These are phyloP conservation scores for Leptoteleia sp. DNA, from an alignment of 1,140 invertebrate species.

Conservation along the genomic window DNA sequence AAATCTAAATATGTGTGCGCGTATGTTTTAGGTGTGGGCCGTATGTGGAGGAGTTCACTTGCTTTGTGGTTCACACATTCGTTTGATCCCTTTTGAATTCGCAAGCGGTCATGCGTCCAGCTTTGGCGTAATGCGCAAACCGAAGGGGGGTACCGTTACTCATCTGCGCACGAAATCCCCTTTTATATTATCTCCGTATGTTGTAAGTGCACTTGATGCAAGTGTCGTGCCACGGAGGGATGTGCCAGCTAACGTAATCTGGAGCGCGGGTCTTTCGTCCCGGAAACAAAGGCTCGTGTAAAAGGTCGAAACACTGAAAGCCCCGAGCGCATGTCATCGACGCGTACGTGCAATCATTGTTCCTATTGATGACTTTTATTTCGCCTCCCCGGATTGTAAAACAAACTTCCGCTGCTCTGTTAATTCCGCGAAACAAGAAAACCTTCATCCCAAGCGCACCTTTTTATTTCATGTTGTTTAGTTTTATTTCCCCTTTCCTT, in stretches of 20 bases:
- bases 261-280: conserved; percentile 4
- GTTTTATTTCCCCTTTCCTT: no score
- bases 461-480: no score
- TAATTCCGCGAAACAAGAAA: neutral
- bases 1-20: no score
- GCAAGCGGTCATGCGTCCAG: conserved; percentile 49
- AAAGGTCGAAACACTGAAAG: conserved; percentile 23
- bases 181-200: conserved; percentile 27
- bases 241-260: conserved; percentile 20
- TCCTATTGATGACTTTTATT: conserved; percentile 3
- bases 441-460: no score
- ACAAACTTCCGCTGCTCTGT: neutral
- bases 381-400: neutral
- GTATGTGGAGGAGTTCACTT: conserved; percentile 31
- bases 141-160: no score
- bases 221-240: neutral
- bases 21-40: no score
- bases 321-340: neutral
- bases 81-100: conserved; percentile 57
- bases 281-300: conserved; percentile 23
- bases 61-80: conserved; percentile 41
- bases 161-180: conserved; percentile 18
- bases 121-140: conserved; percentile 21
- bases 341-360: conserved; percentile 9
- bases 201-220: conserved; percentile 19